Percentiles rank a stretch among this genome's conserved stretches.
These are phyloP conservation scores for Platorchestia sp. DNA, from an alignment of 1,140 invertebrate species.

Conservation along the genomic window DNA sequence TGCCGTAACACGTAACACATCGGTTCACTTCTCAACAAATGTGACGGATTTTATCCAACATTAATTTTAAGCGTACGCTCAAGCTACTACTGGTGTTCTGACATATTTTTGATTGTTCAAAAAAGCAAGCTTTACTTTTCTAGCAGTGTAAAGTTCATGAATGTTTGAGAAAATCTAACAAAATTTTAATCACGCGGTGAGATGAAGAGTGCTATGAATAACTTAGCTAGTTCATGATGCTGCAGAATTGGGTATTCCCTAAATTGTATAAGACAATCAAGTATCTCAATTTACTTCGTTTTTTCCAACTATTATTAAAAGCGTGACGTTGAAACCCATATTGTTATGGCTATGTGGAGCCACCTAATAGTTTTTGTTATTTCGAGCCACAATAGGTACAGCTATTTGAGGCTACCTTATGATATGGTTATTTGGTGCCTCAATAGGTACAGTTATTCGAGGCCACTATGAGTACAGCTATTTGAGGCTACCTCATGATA, in stretches of 20 bases:
- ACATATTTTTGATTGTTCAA: not conserved
- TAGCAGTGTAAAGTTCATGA: not conserved
- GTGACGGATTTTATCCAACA: not conserved
- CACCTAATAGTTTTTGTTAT: no score
- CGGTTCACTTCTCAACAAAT: not conserved
- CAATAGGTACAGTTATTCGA: no score
- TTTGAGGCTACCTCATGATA: no score
- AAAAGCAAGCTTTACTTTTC: not conserved
- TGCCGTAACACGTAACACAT: not conserved
- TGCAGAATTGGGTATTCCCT: no score
- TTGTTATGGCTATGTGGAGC: not conserved
- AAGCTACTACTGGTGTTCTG: not conserved
- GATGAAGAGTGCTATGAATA: not conserved
- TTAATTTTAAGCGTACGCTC: not conserved
- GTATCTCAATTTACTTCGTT: not conserved
- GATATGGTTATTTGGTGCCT: not conserved
- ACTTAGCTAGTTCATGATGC: no score
- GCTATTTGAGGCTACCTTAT: no score
- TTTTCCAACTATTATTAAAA: not conserved
- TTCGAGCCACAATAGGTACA: no score
- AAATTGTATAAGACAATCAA: not conserved
- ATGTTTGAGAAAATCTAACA: not conserved
- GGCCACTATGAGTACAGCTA: no score
- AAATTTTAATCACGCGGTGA: not conserved
- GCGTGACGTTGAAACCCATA: not conserved